Evolutionary conservation across 2,113 vertebrate genomes (phyloP).

Genomic region (Lycocorax pyrrhopterus): DNA sequence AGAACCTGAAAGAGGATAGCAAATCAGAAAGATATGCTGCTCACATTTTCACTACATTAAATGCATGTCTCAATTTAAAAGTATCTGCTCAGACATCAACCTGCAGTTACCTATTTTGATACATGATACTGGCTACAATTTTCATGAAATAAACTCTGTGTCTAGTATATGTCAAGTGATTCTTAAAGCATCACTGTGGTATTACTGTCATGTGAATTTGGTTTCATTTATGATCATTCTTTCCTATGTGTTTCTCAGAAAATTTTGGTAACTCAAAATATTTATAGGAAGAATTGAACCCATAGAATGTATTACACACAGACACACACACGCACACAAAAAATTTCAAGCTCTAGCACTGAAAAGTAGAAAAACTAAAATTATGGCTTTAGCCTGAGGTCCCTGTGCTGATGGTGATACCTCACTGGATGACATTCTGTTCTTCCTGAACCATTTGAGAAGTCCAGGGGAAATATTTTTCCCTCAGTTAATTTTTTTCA

Average conservation of each 20-base stretch:
- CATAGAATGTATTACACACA: background rate
- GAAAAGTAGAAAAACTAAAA: background rate
- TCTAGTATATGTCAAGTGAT: background rate
- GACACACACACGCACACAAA: background rate
- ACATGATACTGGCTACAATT: background rate
- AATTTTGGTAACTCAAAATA: background rate
- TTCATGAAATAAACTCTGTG: background rate
- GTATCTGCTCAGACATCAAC: background rate
- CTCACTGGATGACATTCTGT: background rate
- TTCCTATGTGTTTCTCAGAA: background rate
- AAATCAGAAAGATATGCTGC: background rate
- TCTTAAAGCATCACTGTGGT: background rate
- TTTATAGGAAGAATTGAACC: background rate
- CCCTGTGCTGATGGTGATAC: background rate
- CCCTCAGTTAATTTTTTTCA: constrained; percentile 11
- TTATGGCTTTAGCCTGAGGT: background rate
- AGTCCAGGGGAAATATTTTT: constrained; percentile 32
- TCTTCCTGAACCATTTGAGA: background rate
- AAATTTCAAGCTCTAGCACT: background rate
- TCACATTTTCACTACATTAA: background rate
- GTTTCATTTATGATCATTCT: background rate
- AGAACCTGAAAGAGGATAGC: background rate
- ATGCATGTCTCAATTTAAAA: background rate
- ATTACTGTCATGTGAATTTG: background rate
- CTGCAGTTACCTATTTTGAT: background rate